Conservation (phyloP, 2,888 invertebrate genomes). For the Amiota mariae region DNA sequence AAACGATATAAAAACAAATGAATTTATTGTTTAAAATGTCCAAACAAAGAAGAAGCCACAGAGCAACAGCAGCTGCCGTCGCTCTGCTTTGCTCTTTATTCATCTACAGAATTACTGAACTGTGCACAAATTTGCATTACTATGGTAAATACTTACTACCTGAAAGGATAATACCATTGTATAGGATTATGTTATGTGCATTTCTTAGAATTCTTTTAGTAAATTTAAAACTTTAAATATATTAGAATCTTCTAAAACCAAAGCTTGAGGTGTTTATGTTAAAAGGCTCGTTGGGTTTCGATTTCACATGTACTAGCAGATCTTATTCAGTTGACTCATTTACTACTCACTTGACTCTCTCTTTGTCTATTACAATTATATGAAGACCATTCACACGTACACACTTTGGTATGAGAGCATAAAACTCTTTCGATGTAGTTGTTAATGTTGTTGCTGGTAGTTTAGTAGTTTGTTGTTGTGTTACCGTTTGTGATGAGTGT, state of each 20-base stretch:
- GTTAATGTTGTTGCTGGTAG: conserved; percentile 30
- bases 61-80: background rate
- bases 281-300: background rate
- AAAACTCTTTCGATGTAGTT: background rate
- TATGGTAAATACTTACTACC: background rate
- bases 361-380: background rate
- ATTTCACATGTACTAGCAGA: background rate
- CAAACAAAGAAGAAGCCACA: too few species aligned
- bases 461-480: conserved; percentile 1
- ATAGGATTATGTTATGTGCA: too few species aligned
- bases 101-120: too few species aligned
- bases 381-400: background rate
- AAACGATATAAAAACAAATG: background rate
- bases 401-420: background rate
- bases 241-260: too few species aligned
- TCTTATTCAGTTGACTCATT: background rate
- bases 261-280: background rate
- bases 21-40: background rate
- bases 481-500: too few species aligned
- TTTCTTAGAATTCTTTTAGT: too few species aligned
- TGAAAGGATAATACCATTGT: too few species aligned
- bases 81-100: background rate
- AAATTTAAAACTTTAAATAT: too few species aligned
- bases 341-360: background rate
- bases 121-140: background rate